Evolutionary conservation across 2,888 invertebrate genomes (phyloP), one percentile per base, ranked within the genome.

Genomic region (Acanthopleura granulata): DNA sequence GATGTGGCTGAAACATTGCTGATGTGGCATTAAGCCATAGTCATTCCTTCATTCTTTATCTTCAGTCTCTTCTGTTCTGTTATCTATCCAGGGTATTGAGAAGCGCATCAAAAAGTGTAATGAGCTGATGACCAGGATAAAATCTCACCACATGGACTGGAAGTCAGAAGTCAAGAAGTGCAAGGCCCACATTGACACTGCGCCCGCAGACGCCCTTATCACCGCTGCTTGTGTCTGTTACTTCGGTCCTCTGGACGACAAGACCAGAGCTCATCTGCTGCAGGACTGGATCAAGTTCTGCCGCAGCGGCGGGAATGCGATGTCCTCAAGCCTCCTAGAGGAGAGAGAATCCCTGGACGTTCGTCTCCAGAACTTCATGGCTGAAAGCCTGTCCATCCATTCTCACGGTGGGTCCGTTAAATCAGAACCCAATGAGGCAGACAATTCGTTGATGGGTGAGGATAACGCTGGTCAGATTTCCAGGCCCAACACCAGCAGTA

Each of bases 41-140:
- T n/a, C n/a, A n/a, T 22, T 62, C 61, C 22, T 66, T 16, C 29
- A 49, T 78, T 49, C 72, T 71, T 79, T 80, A n/a, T n/a, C n/a
- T n/a, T n/a, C n/a, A n/a, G n/a, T n/a, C n/a, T 40, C 40, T 16
- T 4, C 25, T 69, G 6, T 69, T 69, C 29, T 69, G 25, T 49
- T 71, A 30, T 71, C 15, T 81, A 30, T 71, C 15, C 81, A 89
- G 89, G 82, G 78, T 50, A 85, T 89, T 61, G 88, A 89, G 79
- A 82, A 83, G 72, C 85, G 84, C 77, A 88, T 89, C 25, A 79
- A 85, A 1, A 81, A 85, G 40, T 88, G 88, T 30, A 86, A 82
- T 27, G 84, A 87, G 75, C 75, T 90, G 76, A 87, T 90, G 88
- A 87, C 86, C 73, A 88, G 88, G 76, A 88, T 90, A 86, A 84